These are phyloP conservation scores for Cheilosia vernalis DNA, from an alignment of 2,888 invertebrate genomes.

Conservation along the genomic window DNA sequence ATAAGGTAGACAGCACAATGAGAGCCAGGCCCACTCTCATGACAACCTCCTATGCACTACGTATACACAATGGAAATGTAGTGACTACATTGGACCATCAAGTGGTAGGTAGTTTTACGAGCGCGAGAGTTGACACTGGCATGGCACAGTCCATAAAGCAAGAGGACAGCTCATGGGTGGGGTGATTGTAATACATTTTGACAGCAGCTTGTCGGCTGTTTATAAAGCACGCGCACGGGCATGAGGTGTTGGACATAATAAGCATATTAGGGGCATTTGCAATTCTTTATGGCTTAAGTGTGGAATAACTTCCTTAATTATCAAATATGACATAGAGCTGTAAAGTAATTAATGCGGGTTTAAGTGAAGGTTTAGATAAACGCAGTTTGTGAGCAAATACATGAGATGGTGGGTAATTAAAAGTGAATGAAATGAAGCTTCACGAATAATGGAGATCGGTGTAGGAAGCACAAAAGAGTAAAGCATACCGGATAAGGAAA, in stretches of 20 bases:
- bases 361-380: background rate
- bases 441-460: no score
- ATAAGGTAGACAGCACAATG: slow-evolving; percentile 27
- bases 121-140: background rate
- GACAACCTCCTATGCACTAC: background rate
- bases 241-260: slow-evolving; percentile 34
- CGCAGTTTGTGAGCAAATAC: no score
- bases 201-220: slow-evolving; percentile 16
- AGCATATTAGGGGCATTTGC: background rate
- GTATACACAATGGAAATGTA: background rate
- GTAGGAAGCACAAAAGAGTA: no score
- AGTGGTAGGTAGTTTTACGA: slow-evolving; percentile 22
- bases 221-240: slow-evolving; percentile 3
- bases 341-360: background rate
- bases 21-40: slow-evolving; percentile 27
- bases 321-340: background rate
- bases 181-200: slow-evolving; percentile 24
- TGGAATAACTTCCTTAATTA: slow-evolving; percentile 42
- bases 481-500: no score
- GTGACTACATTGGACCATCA: slow-evolving; percentile 28
- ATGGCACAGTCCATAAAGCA: background rate
- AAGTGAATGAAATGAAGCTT: no score
- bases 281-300: slow-evolving; percentile 15
- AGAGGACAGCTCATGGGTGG: slow-evolving; percentile 8
- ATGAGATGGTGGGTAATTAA: no score